Evolutionary conservation across 2,113 vertebrate species (phyloP).

Genomic region (Tachysurus fulvidraco): DNA sequence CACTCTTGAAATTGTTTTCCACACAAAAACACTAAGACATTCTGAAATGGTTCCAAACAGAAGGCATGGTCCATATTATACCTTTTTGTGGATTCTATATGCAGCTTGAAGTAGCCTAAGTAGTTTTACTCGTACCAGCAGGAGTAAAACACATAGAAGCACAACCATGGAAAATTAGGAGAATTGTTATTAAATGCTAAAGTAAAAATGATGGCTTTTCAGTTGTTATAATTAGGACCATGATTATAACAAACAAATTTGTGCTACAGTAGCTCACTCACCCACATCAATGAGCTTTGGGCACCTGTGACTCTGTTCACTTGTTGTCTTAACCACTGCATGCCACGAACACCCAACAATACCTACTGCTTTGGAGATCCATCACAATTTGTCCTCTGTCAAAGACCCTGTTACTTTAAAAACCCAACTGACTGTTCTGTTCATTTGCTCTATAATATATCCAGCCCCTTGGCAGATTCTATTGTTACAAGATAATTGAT

Average conservation of each 20-base stretch:
- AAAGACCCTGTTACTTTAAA: too few species aligned
- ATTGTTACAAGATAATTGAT: too few species aligned
- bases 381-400: too few species aligned
- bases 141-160: neutral
- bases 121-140: too few species aligned
- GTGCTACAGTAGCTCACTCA: neutral
- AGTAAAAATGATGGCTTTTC: neutral
- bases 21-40: neutral
- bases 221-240: neutral
- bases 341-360: too few species aligned
- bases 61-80: neutral
- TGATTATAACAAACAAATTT: neutral
- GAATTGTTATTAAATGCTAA: neutral
- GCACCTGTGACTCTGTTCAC: too few species aligned
- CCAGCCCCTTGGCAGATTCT: too few species aligned
- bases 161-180: neutral
- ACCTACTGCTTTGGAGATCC: too few species aligned
- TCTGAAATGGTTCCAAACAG: neutral
- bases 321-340: too few species aligned
- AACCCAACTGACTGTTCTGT: too few species aligned
- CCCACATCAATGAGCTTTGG: too few species aligned
- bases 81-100: neutral
- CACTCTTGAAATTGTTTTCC: neutral
- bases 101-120: neutral
- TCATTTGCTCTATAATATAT: too few species aligned